Evolutionary conservation across 1,140 invertebrate genomes (phyloP).

Genomic region (Magallana gigas): DNA sequence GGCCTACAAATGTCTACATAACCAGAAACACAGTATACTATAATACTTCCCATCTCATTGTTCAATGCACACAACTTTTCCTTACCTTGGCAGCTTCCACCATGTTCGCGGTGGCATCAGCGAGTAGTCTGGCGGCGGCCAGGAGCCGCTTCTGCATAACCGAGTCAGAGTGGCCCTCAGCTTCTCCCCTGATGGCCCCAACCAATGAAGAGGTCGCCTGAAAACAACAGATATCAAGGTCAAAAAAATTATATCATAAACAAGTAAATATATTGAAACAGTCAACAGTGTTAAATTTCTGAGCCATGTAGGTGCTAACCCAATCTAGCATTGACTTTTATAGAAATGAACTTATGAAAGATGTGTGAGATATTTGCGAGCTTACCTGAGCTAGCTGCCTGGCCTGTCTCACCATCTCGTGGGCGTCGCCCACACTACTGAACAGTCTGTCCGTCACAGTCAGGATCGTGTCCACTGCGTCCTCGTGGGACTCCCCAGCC

Average conservation of each 20-base stretch:
- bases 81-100: constrained; percentile 93
- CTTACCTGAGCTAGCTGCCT: constrained; percentile 88
- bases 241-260: not conserved
- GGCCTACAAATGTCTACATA: too few relatives aligned
- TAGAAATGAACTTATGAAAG: too few relatives aligned
- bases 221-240: constrained; percentile 51
- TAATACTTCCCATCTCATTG: too few relatives aligned
- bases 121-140: constrained; percentile 90
- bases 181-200: constrained; percentile 95
- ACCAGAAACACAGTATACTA: too few relatives aligned
- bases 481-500: too few relatives aligned
- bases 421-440: too few relatives aligned
- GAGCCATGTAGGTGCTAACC: too few relatives aligned
- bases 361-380: not conserved
- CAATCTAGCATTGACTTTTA: too few relatives aligned
- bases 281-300: too few relatives aligned
- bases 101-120: constrained; percentile 97
- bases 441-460: too few relatives aligned
- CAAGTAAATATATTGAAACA: too few relatives aligned
- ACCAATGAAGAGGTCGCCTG: constrained; percentile 94
- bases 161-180: constrained; percentile 90
- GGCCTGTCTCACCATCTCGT: constrained; percentile 96
- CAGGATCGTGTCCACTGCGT: too few relatives aligned
- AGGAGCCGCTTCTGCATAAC: constrained; percentile 93
- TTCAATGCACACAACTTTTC: not conserved